These are phyloP conservation scores for Petrolisthes manimaculis DNA, from an alignment of 2,888 invertebrate genomes.

Conservation along the genomic window DNA sequence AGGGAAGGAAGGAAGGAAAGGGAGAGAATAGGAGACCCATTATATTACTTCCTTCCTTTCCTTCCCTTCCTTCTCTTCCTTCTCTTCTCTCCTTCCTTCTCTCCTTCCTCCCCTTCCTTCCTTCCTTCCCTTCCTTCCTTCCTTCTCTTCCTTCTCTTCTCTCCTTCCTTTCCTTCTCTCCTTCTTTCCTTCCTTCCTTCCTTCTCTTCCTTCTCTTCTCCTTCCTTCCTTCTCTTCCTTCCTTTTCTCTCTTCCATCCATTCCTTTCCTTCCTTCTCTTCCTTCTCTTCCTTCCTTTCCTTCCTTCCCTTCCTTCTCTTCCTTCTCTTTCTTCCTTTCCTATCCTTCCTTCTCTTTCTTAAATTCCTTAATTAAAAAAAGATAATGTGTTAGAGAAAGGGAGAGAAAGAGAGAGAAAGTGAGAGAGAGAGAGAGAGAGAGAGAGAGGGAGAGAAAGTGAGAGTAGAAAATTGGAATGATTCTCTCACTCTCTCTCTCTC, in stretches of 20 bases:
- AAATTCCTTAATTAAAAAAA: too few relatives aligned
- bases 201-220: not conserved
- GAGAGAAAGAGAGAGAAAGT: too few relatives aligned
- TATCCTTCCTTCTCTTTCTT: too few relatives aligned
- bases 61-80: not conserved
- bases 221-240: not conserved
- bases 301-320: not conserved
- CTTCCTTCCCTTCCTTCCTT: not conserved
- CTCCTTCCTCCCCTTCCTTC: conserved; percentile 1
- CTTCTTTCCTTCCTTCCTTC: not conserved
- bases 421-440: too few relatives aligned
- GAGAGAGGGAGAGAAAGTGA: too few relatives aligned
- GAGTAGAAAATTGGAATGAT: too few relatives aligned
- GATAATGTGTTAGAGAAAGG: too few relatives aligned
- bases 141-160: not conserved
- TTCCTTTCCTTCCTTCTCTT: not conserved
- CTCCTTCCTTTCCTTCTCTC: not conserved
- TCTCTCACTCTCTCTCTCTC: too few relatives aligned
- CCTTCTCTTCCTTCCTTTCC: not conserved
- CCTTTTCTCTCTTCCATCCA: not conserved
- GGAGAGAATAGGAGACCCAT: not conserved
- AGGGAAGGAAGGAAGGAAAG: not conserved
- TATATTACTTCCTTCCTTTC: not conserved
- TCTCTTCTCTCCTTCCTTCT: conserved; percentile 13
- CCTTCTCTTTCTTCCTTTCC: too few relatives aligned